Conservation (phyloP, 2,797 vertebrate genomes). For the Phrynocephalus vlangalii region DNA sequence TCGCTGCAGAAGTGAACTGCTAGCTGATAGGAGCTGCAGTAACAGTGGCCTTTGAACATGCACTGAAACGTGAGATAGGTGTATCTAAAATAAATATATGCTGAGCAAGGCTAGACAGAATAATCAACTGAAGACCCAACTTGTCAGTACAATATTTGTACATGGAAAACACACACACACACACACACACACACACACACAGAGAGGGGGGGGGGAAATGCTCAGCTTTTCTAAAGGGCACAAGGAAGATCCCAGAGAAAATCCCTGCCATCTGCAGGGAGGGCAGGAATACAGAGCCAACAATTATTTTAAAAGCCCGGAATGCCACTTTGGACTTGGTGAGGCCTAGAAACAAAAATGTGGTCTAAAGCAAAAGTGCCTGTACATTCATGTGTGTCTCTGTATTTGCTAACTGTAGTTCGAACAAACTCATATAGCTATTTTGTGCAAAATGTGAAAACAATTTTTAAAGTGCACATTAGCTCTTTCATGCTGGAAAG, state of each 20-base stretch:
- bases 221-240: too few species aligned
- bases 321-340: too few species aligned
- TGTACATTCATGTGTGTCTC: too few species aligned
- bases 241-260: neutral
- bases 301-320: too few species aligned
- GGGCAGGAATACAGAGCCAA: neutral
- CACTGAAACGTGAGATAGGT: neutral
- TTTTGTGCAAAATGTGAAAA: too few species aligned
- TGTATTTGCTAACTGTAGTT: too few species aligned
- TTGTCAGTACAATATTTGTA: neutral
- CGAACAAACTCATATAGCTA: too few species aligned
- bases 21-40: slow-evolving; percentile 22
- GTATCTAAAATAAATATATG: slow-evolving; percentile 16
- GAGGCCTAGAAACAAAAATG: neutral
- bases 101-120: neutral
- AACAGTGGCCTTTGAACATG: slow-evolving; percentile 43
- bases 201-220: neutral
- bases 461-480: too few species aligned
- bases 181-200: too few species aligned
- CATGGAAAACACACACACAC: neutral
- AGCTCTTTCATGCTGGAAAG: too few species aligned
- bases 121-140: neutral
- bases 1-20: slow-evolving; percentile 38
- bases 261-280: neutral
- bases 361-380: neutral